Conservation (phyloP, 2,113 vertebrate genomes). For the Hoplias malabaricus region DNA sequence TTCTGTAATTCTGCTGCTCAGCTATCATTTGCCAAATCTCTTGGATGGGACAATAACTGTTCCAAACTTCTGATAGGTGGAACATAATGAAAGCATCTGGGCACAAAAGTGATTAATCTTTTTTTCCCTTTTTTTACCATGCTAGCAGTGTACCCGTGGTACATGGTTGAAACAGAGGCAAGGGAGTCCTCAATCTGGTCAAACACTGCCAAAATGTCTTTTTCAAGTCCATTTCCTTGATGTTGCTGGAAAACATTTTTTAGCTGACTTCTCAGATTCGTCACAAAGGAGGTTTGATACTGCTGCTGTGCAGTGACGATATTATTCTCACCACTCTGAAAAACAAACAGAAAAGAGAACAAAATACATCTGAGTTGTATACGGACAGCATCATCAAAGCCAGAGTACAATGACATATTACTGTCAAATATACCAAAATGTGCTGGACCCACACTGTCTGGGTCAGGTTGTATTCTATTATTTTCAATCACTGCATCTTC, state of each 20-base stretch:
- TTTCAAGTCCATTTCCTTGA: slow-evolving; percentile 18
- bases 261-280: slow-evolving; percentile 30
- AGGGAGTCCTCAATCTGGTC: slow-evolving; percentile 30
- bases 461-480: slow-evolving; percentile 21
- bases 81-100: slow-evolving; percentile 34
- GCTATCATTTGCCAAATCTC: slow-evolving; percentile 14
- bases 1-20: slow-evolving; percentile 24
- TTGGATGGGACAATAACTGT: slow-evolving; percentile 26
- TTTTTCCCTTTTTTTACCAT: slow-evolving; percentile 7
- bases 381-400: slow-evolving; percentile 3
- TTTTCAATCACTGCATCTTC: slow-evolving; percentile 9
- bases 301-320: slow-evolving; percentile 17
- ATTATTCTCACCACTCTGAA: slow-evolving; percentile 31
- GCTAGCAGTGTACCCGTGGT: slow-evolving; percentile 21
- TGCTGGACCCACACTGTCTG: slow-evolving; percentile 12
- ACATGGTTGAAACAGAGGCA: slow-evolving; percentile 25
- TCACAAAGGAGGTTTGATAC: slow-evolving; percentile 24
- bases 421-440: slow-evolving; percentile 41
- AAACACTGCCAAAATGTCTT: slow-evolving; percentile 24
- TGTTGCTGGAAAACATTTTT: slow-evolving; percentile 26
- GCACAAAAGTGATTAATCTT: slow-evolving; percentile 33
- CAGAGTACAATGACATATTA: slow-evolving; percentile 23
- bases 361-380: neutral
- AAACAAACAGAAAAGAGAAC: slow-evolving; percentile 23
- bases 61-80: slow-evolving; percentile 15